Percentiles rank a stretch among this genome's conserved stretches.
These are phyloP conservation scores for Cryptophagus acutangulus DNA, from an alignment of 2,888 invertebrate species.

Conservation along the genomic window DNA sequence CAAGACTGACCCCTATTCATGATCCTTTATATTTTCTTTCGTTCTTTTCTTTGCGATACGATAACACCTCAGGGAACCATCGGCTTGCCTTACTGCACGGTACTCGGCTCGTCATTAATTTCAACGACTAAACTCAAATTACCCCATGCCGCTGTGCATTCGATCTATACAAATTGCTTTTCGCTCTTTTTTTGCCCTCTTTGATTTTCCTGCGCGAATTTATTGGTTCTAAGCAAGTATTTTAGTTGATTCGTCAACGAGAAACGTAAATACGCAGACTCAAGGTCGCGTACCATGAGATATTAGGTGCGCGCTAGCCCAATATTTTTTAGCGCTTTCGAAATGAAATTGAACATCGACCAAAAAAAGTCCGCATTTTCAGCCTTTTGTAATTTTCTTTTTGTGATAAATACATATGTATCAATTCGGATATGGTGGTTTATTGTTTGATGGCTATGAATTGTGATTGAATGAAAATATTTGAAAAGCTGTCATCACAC, in stretches of 20 bases:
- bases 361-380: too few species aligned
- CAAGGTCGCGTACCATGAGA: too few species aligned
- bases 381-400: too few species aligned
- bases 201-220: neutral
- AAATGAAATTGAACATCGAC: too few species aligned
- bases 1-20: conserved; percentile 26
- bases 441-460: conserved; percentile 28
- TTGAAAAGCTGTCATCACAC: conserved; percentile 32
- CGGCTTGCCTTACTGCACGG: conserved; percentile 28
- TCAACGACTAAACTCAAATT: conserved; percentile 30
- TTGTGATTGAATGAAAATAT: conserved; percentile 34
- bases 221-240: neutral
- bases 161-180: conserved; percentile 22
- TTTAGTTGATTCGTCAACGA: too few species aligned
- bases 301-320: too few species aligned
- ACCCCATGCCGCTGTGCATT: conserved; percentile 15
- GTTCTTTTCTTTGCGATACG: conserved; percentile 25
- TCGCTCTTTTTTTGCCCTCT: conserved; percentile 6
- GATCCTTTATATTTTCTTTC: conserved; percentile 28
- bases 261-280: too few species aligned
- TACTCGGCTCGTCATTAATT: conserved; percentile 31
- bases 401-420: too few species aligned
- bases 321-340: too few species aligned
- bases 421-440: too few species aligned
- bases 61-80: conserved; percentile 34